These are phyloP conservation scores for Danaus chrysippus DNA, from an alignment of 2,888 invertebrate species.

Conservation along the genomic window DNA sequence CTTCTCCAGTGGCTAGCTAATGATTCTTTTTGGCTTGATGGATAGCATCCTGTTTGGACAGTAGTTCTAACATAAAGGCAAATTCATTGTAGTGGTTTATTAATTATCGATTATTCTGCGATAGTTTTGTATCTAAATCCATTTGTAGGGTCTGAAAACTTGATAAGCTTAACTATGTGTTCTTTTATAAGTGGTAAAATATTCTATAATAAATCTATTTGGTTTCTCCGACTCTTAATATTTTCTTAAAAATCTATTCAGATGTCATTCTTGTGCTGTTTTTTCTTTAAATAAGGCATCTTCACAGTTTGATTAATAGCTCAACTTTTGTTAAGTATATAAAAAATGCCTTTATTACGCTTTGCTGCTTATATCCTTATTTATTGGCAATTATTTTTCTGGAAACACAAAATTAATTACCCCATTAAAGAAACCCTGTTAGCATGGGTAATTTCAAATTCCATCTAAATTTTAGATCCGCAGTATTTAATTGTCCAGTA, in stretches of 20 bases:
- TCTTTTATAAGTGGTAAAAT: too few species aligned
- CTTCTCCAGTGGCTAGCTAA: constrained; percentile 59
- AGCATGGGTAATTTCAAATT: constrained; percentile 43
- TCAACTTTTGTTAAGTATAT: neutral
- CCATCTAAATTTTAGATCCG: constrained; percentile 50
- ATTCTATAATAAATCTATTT: too few species aligned
- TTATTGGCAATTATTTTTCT: constrained; percentile 3
- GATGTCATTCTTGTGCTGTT: too few species aligned
- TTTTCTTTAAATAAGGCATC: neutral
- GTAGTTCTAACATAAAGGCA: constrained; percentile 13
- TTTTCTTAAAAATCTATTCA: too few species aligned
- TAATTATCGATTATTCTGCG: constrained; percentile 8
- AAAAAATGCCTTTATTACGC: neutral
- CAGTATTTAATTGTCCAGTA: constrained; percentile 64
- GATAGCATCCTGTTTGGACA: constrained; percentile 35
- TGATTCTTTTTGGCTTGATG: constrained; percentile 57
- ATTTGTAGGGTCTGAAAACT: too few species aligned
- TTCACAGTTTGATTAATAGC: neutral
- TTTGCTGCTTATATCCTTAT: constrained; percentile 4
- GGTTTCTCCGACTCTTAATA: too few species aligned
- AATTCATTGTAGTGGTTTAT: constrained; percentile 25
- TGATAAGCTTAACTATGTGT: too few species aligned
- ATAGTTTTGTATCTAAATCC: too few species aligned
- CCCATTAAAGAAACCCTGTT: constrained; percentile 25
- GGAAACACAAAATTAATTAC: constrained; percentile 7